Evolutionary conservation across 2,888 invertebrate genomes (phyloP).

Genomic region (Oxycera nigricornis): DNA sequence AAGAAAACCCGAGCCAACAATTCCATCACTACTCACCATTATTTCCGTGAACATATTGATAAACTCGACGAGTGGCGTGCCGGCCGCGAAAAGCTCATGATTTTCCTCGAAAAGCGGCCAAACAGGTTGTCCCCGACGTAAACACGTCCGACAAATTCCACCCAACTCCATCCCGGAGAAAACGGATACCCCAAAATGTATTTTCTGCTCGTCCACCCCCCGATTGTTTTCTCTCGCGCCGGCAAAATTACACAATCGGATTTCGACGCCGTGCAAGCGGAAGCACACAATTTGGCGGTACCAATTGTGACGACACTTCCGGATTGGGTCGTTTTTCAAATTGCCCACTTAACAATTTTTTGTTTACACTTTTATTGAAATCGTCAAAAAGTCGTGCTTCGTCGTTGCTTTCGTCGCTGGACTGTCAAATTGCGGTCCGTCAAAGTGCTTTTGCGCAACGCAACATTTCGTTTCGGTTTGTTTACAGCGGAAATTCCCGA

Average conservation of each 20-base stretch:
- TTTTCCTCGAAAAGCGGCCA: conserved; percentile 22
- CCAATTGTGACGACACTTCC: neutral
- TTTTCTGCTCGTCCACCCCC: neutral
- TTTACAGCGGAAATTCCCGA: too few species aligned
- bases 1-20: neutral
- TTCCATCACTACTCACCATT: conserved; percentile 12
- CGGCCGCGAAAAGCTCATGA: neutral
- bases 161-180: neutral
- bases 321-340: neutral
- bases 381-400: conserved; percentile 4
- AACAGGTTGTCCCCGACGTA: conserved; percentile 15
- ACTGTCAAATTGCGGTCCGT: neutral
- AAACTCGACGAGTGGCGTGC: conserved; percentile 6
- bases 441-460: conserved; percentile 14
- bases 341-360: neutral
- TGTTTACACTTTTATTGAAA: conserved; percentile 17
- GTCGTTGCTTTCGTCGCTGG: neutral
- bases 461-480: too few species aligned
- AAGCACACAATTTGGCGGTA: neutral
- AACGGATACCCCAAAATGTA: too few species aligned
- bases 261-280: neutral
- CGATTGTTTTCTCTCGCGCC: too few species aligned
- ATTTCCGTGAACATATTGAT: conserved; percentile 34
- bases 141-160: conserved; percentile 24
- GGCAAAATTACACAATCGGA: neutral